Base-by-base conservation (phyloP, 1,140 invertebrate genomes). In the Cherax quadricarinatus region DNA sequence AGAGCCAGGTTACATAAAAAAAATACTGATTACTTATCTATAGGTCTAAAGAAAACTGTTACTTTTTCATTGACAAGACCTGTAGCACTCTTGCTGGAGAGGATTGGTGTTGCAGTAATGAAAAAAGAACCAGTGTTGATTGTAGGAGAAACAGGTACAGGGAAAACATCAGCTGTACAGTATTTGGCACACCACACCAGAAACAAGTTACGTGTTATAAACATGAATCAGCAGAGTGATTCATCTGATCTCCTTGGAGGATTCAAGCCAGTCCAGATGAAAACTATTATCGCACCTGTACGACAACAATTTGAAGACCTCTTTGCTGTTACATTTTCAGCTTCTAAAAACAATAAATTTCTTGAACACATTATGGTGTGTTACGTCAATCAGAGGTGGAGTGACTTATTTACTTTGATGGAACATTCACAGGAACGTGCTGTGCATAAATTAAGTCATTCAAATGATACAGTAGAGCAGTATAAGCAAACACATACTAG, bases 161-260 rank as follows among this genome's bases (percentile, higher is more conserved):
- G 99, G 16, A 99, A 99, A 96, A 99, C 99, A 0, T 98, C 98
- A n/a, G 97, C 97, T 0, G 96, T 99, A 57, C 99, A 99, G 95
- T 98, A 98, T 95, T 95, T 99, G 30, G 98, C 99, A 0, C 96
- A 97, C 93, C 96, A 97, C 93, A 97, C 97, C 0, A 97, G 97
- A 18, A 96, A 98, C 18, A 93, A 97, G 94, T 95, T 99, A 18
- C 96, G 98, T 73, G 98, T 99, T 0, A 98, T 99, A n/a, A 99
- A 99, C 95, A 98, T 99, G 97, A 99, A 99, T 95, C 99, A 99
- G 95, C 99, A 99, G 95, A 99, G 98, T 94, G 99, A 99, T 95
- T 98, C 97, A 82, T 97, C 98, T 4, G 99, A 99, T 96, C 96
- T 99, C 16, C 95, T 99, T 2, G 99, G 99, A 94, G 99, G 99